A percentile compares a stretch with the other conserved stretches of the same genome.
Conservation (phyloP, 1,140 invertebrate species). For the Telenomus remus region DNA sequence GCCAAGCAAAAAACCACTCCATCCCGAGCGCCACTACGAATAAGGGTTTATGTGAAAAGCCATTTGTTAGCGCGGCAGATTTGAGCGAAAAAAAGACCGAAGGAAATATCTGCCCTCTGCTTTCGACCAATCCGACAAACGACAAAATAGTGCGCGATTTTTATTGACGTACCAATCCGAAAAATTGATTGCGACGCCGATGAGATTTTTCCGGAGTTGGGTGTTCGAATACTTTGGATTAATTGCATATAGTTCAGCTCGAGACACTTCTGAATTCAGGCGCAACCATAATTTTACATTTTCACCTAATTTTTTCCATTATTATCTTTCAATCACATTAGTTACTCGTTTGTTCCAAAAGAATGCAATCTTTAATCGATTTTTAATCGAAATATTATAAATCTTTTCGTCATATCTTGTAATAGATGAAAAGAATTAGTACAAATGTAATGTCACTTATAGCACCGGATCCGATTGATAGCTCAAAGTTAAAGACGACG, state of each 20-base stretch:
- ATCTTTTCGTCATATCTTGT: too few relatives aligned
- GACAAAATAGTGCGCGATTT: constrained; percentile 6
- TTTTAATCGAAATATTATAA: too few relatives aligned
- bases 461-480: constrained; percentile 36
- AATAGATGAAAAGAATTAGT: constrained; percentile 20
- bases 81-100: constrained; percentile 1
- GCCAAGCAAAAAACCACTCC: neutral
- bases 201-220: neutral
- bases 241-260: too few relatives aligned
- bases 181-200: constrained; percentile 16
- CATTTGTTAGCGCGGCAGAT: constrained; percentile 20
- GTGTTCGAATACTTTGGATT: neutral
- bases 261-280: too few relatives aligned
- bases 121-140: constrained; percentile 16
- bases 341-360: too few relatives aligned
- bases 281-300: too few relatives aligned
- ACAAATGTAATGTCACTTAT: constrained; percentile 42
- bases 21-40: constrained; percentile 19
- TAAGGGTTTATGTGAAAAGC: constrained; percentile 3
- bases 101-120: neutral
- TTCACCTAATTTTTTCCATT: too few relatives aligned
- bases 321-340: too few relatives aligned
- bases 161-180: constrained; percentile 18
- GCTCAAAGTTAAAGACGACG: constrained; percentile 41
- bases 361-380: too few relatives aligned